Evolutionary conservation across 2,797 vertebrate species (phyloP), one percentile per base, ranked within the genome.

Genomic region (Sciurus vulgaris): DNA sequence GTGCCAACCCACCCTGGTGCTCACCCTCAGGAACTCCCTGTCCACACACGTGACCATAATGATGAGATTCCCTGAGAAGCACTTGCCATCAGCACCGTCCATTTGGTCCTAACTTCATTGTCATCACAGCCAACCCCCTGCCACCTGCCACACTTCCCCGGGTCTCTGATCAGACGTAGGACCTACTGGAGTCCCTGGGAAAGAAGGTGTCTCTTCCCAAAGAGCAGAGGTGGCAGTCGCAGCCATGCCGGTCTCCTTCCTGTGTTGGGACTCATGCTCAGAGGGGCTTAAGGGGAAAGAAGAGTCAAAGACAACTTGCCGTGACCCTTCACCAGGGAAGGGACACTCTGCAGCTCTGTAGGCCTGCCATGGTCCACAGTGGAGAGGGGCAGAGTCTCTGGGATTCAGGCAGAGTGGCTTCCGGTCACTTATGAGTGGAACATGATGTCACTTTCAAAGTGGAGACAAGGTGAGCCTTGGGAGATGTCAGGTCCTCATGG

Each of bases 301-400:
- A 10, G 77, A 13, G 35, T n/a, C 61, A 33, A 33, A 54, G 59
- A 11, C 59, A 49, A 14, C 6, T 22, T n/a, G 35, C 20, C 47
- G 35, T 6, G 41, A 47, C 67, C 38, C 15, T 28, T 76, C 5
- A 15, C 33, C 28, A 2, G 9, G 17, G 3, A 49, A 2, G 61
- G 67, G n/a, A n/a, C 41, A 13, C 3, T 13, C 20, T 41, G n/a
- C 26, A 8, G 35, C 67, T 20, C 33, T 1, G 20, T n/a, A 6
- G 0, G 1, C n/a, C 30, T 49, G 10, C 78, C 1, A 0, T 38
- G 74, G 30, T n/a, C 51, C 54, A 18, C 12, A 2, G 30, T 5
- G n/a, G 41, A 44, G 33, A 11, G 10, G n/a, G 13, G 3, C 41
- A 12, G 72, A 44, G 26, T 26, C n/a, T n/a, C n/a, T n/a, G n/a